A percentile compares a stretch with the other conserved stretches of the same genome.
phyloP scores from a whole-genome alignment of 2,113 vertebrate species.

The Cranoglanis bouderius region DNA sequence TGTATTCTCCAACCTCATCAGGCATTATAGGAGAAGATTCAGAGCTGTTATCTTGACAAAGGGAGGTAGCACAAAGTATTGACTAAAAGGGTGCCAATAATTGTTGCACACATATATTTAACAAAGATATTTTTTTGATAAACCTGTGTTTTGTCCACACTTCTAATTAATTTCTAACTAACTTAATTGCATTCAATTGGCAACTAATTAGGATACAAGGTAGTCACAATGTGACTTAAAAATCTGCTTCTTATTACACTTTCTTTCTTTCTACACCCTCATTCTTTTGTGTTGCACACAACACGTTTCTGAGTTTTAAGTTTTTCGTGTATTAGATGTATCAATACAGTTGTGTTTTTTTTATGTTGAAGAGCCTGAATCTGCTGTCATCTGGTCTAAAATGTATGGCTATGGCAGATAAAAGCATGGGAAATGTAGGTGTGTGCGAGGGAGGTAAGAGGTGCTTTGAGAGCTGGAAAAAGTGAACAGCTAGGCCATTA shows the following conservation, averaged over 20 bases:
- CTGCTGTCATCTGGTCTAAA: neutral
- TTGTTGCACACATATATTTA: too few relatives aligned
- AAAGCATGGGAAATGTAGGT: neutral
- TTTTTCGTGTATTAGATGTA: neutral
- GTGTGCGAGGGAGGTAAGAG: neutral
- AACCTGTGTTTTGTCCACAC: too few relatives aligned
- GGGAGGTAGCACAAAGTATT: too few relatives aligned
- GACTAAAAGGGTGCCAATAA: too few relatives aligned
- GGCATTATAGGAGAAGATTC: too few relatives aligned
- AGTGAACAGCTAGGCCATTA: conserved; percentile 3
- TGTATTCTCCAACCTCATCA: too few relatives aligned
- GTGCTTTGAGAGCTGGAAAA: neutral
- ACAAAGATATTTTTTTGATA: too few relatives aligned
- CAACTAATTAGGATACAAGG: neutral
- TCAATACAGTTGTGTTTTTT: neutral
- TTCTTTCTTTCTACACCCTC: neutral
- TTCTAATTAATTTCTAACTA: too few relatives aligned
- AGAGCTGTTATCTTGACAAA: too few relatives aligned
- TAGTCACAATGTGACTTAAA: neutral
- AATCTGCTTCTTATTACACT: neutral
- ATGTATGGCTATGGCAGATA: neutral
- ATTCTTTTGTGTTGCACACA: neutral
- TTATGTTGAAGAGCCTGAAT: neutral
- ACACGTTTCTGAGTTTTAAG: neutral
- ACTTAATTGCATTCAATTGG: neutral